These are phyloP conservation scores for Hydrolagus colliei DNA, from an alignment of 2,797 vertebrate genomes.

Conservation along the genomic window DNA sequence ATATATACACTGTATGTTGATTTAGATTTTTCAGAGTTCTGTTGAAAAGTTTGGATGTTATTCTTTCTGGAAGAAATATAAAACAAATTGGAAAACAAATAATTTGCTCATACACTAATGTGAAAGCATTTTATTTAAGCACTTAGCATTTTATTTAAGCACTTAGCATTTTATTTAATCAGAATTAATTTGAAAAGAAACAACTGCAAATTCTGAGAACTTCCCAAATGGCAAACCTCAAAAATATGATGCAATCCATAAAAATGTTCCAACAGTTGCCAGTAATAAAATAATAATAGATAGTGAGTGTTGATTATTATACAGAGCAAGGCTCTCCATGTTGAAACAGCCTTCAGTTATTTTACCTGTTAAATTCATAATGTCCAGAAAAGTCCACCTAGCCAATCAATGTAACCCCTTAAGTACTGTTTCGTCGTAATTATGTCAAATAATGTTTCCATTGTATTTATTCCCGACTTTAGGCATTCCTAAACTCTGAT, in stretches of 20 bases:
- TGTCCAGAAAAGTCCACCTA: not conserved
- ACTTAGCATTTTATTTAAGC: not conserved
- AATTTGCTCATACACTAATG: not conserved
- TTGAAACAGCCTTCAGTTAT: not conserved
- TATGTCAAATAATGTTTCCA: not conserved
- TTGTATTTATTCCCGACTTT: not conserved
- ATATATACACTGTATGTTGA: too few species aligned
- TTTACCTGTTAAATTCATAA: not conserved
- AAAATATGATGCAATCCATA: not conserved
- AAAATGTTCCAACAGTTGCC: not conserved
- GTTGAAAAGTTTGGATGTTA: not conserved
- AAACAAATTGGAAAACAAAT: not conserved
- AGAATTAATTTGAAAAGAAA: not conserved
- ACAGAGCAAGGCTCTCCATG: not conserved
- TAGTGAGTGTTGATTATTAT: not conserved
- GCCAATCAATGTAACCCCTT: conserved; percentile 13
- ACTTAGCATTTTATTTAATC: not conserved
- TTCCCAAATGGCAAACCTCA: not conserved
- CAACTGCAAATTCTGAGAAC: conserved; percentile 10
- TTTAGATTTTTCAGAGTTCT: not conserved
- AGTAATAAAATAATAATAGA: not conserved
- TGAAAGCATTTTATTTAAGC: not conserved
- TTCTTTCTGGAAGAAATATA: not conserved
- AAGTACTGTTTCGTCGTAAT: not conserved
- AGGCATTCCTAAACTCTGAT: not conserved